Conservation (phyloP, 2,797 vertebrate genomes). For the Arremon brunneinucha region DNA sequence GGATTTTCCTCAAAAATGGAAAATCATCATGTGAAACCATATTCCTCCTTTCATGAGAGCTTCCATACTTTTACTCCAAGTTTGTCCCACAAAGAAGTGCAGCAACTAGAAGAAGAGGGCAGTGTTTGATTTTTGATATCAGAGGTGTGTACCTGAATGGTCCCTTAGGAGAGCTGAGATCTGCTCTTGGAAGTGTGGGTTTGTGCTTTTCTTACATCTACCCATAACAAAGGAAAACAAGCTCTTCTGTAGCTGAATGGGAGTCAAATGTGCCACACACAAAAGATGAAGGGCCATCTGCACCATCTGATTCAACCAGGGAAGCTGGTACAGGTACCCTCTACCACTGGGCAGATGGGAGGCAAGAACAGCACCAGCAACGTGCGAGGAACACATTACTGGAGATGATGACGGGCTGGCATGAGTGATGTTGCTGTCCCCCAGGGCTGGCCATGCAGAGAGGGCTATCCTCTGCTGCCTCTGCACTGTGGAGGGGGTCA, state of each 20-base stretch:
- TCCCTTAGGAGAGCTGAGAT: not conserved
- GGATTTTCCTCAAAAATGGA: not conserved
- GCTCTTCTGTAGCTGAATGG: conserved; percentile 14
- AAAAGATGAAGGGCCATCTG: conserved; percentile 39
- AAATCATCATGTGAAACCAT: not conserved
- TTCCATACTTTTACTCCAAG: not conserved
- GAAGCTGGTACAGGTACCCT: not conserved
- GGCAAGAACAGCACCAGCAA: not conserved
- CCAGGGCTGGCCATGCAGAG: not conserved
- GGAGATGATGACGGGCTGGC: not conserved
- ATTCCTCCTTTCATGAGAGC: not conserved
- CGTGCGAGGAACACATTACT: not conserved
- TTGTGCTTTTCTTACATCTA: not conserved
- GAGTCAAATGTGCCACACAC: not conserved
- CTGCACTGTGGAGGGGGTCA: not conserved
- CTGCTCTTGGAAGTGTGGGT: not conserved
- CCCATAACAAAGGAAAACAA: conserved; percentile 48
- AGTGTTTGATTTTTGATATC: not conserved
- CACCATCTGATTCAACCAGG: not conserved
- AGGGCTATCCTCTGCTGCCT: not conserved
- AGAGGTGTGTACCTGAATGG: not conserved
- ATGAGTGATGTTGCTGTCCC: not conserved
- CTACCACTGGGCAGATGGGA: not conserved
- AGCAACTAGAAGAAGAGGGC: not conserved
- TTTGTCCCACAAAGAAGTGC: not conserved